Conservation (phyloP, 2,797 vertebrate species). For the Paramormyrops hopkinsi region DNA sequence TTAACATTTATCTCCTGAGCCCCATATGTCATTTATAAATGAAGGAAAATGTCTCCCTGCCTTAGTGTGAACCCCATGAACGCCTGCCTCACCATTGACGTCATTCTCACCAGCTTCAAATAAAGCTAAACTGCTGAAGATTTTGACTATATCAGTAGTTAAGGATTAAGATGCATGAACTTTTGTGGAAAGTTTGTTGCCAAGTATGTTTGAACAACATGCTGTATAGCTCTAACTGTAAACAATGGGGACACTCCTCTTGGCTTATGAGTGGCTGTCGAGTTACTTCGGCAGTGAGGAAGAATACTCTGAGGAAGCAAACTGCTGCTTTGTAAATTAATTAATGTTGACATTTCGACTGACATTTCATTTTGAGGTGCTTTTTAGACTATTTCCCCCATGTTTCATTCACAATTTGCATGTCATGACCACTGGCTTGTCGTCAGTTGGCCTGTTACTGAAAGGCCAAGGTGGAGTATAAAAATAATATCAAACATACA, state of each 20-base stretch:
- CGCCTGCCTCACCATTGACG: not conserved
- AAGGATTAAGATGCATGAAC: not conserved
- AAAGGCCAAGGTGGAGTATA: not conserved
- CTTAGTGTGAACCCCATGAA: not conserved
- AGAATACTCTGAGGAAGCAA: not conserved
- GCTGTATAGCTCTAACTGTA: not conserved
- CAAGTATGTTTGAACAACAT: not conserved
- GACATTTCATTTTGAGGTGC: not conserved
- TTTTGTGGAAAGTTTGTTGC: not conserved
- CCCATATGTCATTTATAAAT: not conserved
- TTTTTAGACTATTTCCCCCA: not conserved
- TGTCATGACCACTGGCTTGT: not conserved
- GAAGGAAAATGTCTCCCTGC: not conserved
- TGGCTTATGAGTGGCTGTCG: not conserved
- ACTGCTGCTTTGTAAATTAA: conserved; percentile 11
- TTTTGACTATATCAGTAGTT: not conserved
- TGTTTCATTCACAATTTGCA: not conserved
- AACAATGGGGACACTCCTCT: not conserved
- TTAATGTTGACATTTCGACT: not conserved
- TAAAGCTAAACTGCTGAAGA: not conserved
- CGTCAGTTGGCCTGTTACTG: not conserved
- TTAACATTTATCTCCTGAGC: not conserved
- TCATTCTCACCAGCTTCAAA: not conserved
- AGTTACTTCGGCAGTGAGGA: not conserved
- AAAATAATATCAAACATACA: not conserved